These are phyloP conservation scores for Latrodectus hesperus DNA, from an alignment of 2,888 invertebrate species.

Conservation along the genomic window DNA sequence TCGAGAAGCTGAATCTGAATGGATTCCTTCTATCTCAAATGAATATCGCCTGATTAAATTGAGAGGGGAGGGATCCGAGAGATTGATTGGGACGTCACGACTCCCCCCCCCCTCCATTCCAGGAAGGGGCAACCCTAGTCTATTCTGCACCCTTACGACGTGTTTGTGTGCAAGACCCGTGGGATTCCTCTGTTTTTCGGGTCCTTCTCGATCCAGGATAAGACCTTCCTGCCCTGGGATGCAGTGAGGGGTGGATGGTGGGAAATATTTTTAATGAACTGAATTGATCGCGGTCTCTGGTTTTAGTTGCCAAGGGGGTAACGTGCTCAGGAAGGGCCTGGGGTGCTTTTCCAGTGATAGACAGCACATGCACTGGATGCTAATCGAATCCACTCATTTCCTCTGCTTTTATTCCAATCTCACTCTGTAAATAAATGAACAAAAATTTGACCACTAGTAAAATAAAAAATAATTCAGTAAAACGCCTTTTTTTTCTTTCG, in stretches of 20 bases:
- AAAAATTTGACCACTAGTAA: too few species aligned
- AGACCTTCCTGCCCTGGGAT: background rate
- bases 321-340: too few species aligned
- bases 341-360: too few species aligned
- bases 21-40: background rate
- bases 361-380: too few species aligned
- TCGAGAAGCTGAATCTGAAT: background rate
- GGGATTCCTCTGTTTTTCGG: background rate
- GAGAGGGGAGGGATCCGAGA: background rate
- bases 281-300: conserved; percentile 5
- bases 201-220: background rate
- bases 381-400: too few species aligned
- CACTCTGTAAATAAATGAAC: too few species aligned
- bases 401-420: too few species aligned
- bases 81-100: background rate
- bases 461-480: too few species aligned
- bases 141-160: background rate
- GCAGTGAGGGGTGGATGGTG: background rate
- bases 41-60: conserved; percentile 1
- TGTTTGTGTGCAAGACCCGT: background rate
- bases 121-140: background rate
- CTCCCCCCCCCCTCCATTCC: background rate
- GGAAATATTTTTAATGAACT: conserved; percentile 2
- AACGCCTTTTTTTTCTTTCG: too few species aligned
- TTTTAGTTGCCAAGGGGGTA: conserved; percentile 4